These are phyloP conservation scores for Emys orbicularis DNA, from an alignment of 2,797 vertebrate species.

Conservation along the genomic window DNA sequence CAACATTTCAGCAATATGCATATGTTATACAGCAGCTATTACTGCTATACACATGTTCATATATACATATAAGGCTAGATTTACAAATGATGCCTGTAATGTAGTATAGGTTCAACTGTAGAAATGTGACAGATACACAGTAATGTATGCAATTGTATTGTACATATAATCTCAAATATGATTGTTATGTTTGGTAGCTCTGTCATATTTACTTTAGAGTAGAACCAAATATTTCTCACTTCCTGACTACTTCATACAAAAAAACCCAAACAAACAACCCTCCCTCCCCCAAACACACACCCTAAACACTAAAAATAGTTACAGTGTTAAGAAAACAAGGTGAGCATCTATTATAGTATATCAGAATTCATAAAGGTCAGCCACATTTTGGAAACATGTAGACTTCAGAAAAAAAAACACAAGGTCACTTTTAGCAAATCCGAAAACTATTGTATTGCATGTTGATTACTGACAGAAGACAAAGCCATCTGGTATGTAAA, in stretches of 20 bases:
- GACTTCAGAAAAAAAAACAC: not conserved
- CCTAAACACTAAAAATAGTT: conserved; percentile 15
- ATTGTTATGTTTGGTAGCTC: not conserved
- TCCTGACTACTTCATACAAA: not conserved
- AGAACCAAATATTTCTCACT: not conserved
- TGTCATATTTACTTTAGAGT: not conserved
- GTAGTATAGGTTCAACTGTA: not conserved
- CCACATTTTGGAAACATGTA: not conserved
- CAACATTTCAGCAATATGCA: not conserved
- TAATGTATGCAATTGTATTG: not conserved
- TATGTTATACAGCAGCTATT: not conserved
- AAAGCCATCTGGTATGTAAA: conserved; percentile 69
- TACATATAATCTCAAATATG: not conserved
- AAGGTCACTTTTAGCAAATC: conserved; percentile 64
- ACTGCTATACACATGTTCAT: not conserved
- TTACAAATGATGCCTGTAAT: not conserved
- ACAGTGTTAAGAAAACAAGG: not conserved
- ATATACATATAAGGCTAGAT: not conserved
- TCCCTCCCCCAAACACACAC: not conserved
- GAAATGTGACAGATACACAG: not conserved
- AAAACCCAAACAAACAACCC: not conserved
- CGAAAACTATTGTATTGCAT: conserved; percentile 30
- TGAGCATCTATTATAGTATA: conserved; percentile 11
- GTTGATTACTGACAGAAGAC: conserved; percentile 63
- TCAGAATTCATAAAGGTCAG: conserved; percentile 28